Conservation (phyloP, 2,888 invertebrate genomes). For the Chaetogeoica ovagalla region DNA sequence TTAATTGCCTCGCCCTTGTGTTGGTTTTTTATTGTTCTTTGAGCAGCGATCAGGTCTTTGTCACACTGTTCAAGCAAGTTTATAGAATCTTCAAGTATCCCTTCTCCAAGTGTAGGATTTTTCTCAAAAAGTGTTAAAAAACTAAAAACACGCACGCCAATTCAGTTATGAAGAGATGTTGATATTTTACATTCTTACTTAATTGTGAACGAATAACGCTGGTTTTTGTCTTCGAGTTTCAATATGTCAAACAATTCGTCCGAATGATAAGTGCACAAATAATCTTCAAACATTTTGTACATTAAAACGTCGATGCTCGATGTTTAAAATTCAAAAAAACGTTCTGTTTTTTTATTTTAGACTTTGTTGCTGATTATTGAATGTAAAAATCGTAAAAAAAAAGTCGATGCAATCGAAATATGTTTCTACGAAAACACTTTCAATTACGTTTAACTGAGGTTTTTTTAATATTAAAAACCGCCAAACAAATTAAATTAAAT, state of each 20-base stretch:
- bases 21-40: slow-evolving; percentile 64
- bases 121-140: slow-evolving; percentile 73
- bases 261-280: slow-evolving; percentile 66
- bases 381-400: slow-evolving; percentile 6
- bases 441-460: too few relatives aligned
- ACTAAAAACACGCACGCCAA: slow-evolving; percentile 61
- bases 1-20: slow-evolving; percentile 60
- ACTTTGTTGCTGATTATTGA: background rate
- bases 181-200: slow-evolving; percentile 64
- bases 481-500: too few relatives aligned
- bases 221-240: slow-evolving; percentile 64
- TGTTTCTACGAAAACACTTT: background rate
- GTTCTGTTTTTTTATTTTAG: background rate
- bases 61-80: slow-evolving; percentile 69
- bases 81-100: slow-evolving; percentile 69
- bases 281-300: slow-evolving; percentile 60
- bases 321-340: background rate
- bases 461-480: too few relatives aligned
- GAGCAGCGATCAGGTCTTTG: slow-evolving; percentile 66
- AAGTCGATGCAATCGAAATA: background rate
- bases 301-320: background rate
- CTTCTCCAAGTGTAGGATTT: slow-evolving; percentile 69
- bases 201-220: slow-evolving; percentile 70
- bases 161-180: background rate
- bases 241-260: slow-evolving; percentile 69